A percentile compares a stretch with the other conserved stretches of the same genome.
These are phyloP conservation scores for Bambusicola thoracicus DNA, from an alignment of 2,113 vertebrate species.

Conservation along the genomic window DNA sequence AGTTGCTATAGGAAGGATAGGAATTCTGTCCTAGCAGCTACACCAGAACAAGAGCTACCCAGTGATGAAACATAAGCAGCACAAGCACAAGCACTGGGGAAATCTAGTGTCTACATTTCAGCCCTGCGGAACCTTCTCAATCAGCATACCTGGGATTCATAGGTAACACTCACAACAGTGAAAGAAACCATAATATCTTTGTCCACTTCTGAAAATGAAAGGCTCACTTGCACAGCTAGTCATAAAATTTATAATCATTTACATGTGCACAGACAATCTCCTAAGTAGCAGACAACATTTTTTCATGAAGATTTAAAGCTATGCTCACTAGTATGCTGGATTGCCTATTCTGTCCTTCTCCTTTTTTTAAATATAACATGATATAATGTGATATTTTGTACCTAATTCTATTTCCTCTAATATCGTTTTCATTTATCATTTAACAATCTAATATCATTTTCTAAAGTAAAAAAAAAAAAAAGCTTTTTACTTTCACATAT, in stretches of 20 bases:
- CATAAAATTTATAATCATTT: neutral
- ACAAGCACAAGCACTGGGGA: too few relatives aligned
- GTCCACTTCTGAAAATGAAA: neutral
- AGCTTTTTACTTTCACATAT: neutral
- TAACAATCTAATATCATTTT: neutral
- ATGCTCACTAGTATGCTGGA: neutral
- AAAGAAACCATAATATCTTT: neutral
- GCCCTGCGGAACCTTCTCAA: neutral
- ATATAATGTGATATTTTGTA: neutral
- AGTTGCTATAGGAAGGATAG: fast-evolving
- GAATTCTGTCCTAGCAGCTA: neutral
- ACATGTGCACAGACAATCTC: neutral
- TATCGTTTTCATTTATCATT: neutral
- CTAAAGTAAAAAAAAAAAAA: neutral
- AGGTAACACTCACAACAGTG: neutral
- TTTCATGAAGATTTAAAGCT: neutral
- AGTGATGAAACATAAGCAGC: neutral
- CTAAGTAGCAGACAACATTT: neutral
- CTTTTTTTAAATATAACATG: neutral
- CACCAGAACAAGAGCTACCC: neutral
- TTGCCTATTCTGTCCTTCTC: neutral
- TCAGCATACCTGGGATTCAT: neutral
- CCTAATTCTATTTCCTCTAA: neutral
- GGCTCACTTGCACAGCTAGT: neutral
- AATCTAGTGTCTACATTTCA: neutral